phyloP scores from a whole-genome alignment of 2,113 vertebrate species.

The Glaucomys volans region DNA sequence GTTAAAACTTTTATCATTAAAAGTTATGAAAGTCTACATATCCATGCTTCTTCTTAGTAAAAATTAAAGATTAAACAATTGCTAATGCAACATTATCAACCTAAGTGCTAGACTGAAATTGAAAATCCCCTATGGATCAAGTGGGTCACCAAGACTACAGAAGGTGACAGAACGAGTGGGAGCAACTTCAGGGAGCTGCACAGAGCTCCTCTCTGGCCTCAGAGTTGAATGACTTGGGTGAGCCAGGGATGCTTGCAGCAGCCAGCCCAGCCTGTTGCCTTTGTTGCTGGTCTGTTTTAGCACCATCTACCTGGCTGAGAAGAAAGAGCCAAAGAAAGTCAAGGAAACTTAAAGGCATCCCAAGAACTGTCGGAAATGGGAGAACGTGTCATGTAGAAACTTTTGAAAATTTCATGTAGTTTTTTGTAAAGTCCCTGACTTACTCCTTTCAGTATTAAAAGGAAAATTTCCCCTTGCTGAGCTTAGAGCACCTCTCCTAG shows the following conservation, averaged over 20 bases:
- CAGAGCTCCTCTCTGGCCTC: background rate
- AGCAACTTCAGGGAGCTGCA: background rate
- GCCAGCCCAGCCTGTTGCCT: background rate
- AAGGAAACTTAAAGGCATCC: background rate
- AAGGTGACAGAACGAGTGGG: too few species aligned
- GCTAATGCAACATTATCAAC: background rate
- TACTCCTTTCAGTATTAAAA: background rate
- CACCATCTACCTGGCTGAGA: background rate
- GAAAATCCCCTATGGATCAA: background rate
- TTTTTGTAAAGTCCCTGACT: constrained; percentile 31
- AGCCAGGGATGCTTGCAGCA: background rate
- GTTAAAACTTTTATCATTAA: constrained; percentile 17
- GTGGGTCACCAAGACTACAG: background rate
- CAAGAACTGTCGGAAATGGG: background rate
- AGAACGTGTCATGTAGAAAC: background rate
- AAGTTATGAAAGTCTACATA: background rate
- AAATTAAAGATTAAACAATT: background rate
- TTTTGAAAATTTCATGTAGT: background rate
- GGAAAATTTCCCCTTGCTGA: background rate
- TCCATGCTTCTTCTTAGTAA: background rate
- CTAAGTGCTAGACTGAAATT: background rate
- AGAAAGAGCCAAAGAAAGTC: background rate
- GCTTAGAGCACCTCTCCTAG: background rate
- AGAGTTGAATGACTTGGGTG: background rate
- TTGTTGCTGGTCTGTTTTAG: background rate